Percentiles rank a stretch among this genome's conserved stretches.
Evolutionary conservation across 2,113 vertebrate genomes (phyloP).

Genomic region (Ptyas mucosa): DNA sequence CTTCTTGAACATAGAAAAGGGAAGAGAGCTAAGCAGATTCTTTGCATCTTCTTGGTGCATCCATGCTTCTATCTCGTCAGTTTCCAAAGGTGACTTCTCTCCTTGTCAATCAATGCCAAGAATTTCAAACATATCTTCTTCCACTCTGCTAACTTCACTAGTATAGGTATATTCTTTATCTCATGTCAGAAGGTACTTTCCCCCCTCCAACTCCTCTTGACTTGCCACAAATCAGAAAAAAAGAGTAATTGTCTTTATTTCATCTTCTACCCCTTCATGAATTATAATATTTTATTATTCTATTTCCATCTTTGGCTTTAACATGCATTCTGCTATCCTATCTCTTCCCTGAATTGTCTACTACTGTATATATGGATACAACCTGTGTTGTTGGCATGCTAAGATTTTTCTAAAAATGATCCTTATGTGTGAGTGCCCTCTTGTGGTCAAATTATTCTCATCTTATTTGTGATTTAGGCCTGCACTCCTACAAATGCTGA

Average conservation of each 20-base stretch:
- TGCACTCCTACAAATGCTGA: not conserved
- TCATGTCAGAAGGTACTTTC: not conserved
- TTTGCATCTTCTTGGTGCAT: not conserved
- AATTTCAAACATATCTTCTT: not conserved
- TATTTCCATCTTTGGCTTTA: not conserved
- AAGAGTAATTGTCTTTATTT: not conserved
- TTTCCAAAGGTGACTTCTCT: not conserved
- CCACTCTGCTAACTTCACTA: not conserved
- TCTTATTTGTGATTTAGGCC: not conserved
- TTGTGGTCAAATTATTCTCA: not conserved
- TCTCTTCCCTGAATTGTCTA: not conserved
- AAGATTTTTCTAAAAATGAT: not conserved
- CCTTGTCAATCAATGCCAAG: not conserved
- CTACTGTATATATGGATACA: not conserved
- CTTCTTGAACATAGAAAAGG: not conserved
- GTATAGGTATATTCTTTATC: not conserved
- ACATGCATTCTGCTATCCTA: not conserved
- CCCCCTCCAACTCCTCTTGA: not conserved
- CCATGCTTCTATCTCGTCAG: not conserved
- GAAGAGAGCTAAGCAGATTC: not conserved
- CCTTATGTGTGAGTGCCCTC: slow-evolving; percentile 8
- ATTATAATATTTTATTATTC: not conserved
- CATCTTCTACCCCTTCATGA: not conserved
- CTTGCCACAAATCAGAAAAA: not conserved
- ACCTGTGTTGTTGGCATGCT: not conserved